Conservation (phyloP, 2,888 invertebrate species). For the Diarsia dahlii region DNA sequence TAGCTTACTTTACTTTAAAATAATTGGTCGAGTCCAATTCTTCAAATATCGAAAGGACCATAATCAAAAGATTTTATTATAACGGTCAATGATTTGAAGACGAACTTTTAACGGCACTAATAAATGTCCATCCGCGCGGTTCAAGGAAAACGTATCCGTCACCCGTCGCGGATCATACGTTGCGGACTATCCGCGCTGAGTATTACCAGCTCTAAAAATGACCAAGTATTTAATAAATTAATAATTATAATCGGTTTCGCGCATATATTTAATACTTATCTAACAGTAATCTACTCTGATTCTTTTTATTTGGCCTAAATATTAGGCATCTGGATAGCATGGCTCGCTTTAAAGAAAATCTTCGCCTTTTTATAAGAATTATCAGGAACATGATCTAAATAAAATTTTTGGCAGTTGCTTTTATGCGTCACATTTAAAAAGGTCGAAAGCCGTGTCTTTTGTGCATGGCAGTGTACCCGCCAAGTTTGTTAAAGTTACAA, state of each 20-base stretch:
- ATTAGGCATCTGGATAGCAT: not conserved
- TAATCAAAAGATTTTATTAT: not conserved
- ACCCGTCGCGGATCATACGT: constrained; percentile 1
- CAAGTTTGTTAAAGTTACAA: constrained; percentile 15
- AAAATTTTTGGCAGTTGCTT: not conserved
- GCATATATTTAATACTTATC: not conserved
- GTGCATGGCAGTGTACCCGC: constrained; percentile 24
- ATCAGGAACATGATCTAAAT: not conserved
- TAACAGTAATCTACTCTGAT: not conserved
- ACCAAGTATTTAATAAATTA: constrained; percentile 15
- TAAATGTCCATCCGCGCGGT: not conserved
- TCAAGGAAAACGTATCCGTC: not conserved
- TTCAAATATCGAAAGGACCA: constrained; percentile 6
- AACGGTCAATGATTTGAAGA: not conserved
- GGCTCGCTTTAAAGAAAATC: not conserved
- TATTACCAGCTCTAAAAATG: not conserved
- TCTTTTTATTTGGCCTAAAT: constrained; percentile 11
- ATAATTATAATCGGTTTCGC: not conserved
- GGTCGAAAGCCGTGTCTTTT: constrained; percentile 78
- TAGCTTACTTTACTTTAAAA: constrained; percentile 44
- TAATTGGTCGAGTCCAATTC: constrained; percentile 12
- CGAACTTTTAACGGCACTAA: not conserved
- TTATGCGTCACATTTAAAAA: constrained; percentile 6
- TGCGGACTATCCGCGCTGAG: constrained; percentile 6
- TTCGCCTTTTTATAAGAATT: not conserved